Evolutionary conservation across 2,113 vertebrate genomes (phyloP).

Genomic region (Cyphomyrus discorhynchus): DNA sequence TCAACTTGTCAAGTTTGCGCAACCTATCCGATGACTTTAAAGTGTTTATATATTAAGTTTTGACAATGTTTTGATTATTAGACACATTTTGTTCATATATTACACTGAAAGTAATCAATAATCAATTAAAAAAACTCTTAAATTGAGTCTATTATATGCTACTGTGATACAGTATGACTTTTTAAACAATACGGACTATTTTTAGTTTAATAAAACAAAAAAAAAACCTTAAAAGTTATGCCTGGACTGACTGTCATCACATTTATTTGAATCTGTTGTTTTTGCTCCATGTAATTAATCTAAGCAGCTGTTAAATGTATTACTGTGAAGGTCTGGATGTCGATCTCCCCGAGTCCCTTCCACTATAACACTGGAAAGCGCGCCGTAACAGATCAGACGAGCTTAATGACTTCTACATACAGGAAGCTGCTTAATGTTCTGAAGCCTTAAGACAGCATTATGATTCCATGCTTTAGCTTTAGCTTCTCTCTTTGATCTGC

Average conservation of each 20-base stretch:
- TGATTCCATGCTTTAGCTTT: background rate
- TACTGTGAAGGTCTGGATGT: conserved; percentile 67
- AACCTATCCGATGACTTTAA: too few relatives aligned
- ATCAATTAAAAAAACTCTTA: conserved; percentile 60
- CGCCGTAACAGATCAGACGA: background rate
- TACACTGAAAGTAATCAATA: conserved; percentile 86
- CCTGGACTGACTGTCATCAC: background rate
- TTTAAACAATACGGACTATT: conserved; percentile 31
- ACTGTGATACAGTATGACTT: background rate
- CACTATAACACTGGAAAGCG: background rate
- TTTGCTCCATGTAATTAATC: background rate
- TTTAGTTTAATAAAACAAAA: conserved; percentile 84
- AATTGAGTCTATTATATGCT: conserved; percentile 40
- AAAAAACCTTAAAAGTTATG: conserved; percentile 14
- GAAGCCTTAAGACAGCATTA: background rate
- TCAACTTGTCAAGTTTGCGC: too few relatives aligned
- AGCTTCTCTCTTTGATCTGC: background rate
- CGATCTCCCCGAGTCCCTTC: background rate
- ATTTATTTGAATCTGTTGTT: conserved; percentile 53
- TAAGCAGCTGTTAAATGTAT: background rate
- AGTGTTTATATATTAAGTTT: background rate
- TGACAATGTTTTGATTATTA: background rate
- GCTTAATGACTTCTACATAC: background rate
- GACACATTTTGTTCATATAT: conserved; percentile 42
- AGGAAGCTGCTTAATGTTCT: background rate